Base-by-base conservation (phyloP, 2,888 invertebrate genomes). In the Seira ritae region DNA sequence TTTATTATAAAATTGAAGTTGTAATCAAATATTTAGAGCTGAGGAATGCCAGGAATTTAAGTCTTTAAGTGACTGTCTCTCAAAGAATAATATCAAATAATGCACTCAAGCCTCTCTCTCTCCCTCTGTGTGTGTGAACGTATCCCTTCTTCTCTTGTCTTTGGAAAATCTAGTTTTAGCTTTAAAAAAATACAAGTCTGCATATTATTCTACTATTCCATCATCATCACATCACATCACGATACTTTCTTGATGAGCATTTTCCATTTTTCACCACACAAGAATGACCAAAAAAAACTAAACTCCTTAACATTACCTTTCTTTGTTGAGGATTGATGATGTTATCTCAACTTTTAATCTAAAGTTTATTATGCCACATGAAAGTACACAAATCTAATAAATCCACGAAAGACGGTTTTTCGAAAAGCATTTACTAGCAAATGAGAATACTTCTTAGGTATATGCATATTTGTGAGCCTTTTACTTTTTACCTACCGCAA, bases 11-110 rank as follows among this genome's bases (percentile, higher is more conserved):
- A 82, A 82, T 65, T 82, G 77, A 77, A 77, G 82, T 67, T 72
- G 82, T 82, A 82, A 82, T 82, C 76, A 82, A 82, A 77, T 82
- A 82, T 82, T 82, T 82, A 82, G 82, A 82, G 77, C 77, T 77
- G 37, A 82, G 77, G 82, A 82, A 82, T 82, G 82, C 73, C 46
- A 82, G 82, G 82, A 82, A 82, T 82, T 82, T 60, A 62, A 77
- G 77, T 77, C 77, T 82, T 77, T 37, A 82, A 77, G 73, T 76
- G 82, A 77, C 82, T 82, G 72, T 77, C 82, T 82, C 15, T 50
- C 73, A 67, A 82, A 24, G 82, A 76, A 82, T 82, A 77, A 82
- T 75, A 81, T 81, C 81, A 81, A 81, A 81, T 81, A 81, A 81
- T 81, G 81, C 76, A 76, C 81, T 81, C 71, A 71, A 50, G 12